Base-by-base conservation (phyloP, 2,113 vertebrate genomes). In the Chamaea fasciata region DNA sequence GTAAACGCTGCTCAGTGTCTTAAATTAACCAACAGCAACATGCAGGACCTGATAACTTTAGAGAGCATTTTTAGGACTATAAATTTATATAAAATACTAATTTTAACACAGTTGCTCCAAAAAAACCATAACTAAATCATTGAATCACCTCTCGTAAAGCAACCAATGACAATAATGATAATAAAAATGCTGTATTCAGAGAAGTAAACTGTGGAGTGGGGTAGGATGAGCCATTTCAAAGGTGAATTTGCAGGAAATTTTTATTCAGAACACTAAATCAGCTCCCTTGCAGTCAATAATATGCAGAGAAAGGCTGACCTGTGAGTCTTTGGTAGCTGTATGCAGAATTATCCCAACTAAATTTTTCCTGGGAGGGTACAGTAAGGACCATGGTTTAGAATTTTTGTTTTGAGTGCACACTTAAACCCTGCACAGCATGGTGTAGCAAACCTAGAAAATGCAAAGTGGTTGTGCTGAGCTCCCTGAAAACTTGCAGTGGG, bases 1-100 rank as follows among this genome's bases (percentile, higher is more conserved):
- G 70, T 57, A 90, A 96, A 89, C 90, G 82, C 81, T 90, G 92
- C 92, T 95, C 63, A 86, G 87, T 95, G 96, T 94, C 81, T 95
- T 92, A 80, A 89, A 67, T 81, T 90, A 95, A 87, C 78, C 95
- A 86, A 88, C 59, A 94, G 55, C 84, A 89, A 85, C 46, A 76
- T 12, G 53, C 77, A 90, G 87, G 39, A 67, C 88, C 57, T 37
- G 18, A 27, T 87, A 50, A 60, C 20, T 63, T 77, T 31, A 74
- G 81, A 71, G 47, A 63, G 22, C 75, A 37, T 28, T 83, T 81
- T 70, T 70, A 91, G 92, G 41, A 56, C 80, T 50, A 52, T 26
- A 47, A 56, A 68, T 57, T 28, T 9, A 24, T 49, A 71, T 46
- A 31, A 91, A 91, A 83, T 70, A 33, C 18, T 26, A 60, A 31